These are phyloP conservation scores for Andrena cerasifolii DNA, from an alignment of 1,140 invertebrate genomes.

Conservation along the genomic window DNA sequence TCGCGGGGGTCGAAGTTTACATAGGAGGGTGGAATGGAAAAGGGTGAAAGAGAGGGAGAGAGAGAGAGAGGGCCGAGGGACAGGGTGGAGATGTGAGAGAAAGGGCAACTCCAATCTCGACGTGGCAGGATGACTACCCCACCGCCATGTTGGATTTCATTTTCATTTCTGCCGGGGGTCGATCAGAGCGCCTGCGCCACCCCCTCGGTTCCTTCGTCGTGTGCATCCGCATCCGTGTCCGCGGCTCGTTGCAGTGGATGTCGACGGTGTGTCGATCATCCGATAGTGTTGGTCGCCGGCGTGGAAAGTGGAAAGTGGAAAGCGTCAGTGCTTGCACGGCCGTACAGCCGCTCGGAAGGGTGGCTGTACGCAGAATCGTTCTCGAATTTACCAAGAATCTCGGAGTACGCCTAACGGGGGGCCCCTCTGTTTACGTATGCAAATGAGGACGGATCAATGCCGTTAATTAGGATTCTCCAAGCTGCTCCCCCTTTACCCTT, in stretches of 20 bases:
- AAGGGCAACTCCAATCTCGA: conserved; percentile 61
- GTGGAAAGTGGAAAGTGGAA: conserved; percentile 33
- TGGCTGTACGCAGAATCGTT: conserved; percentile 41
- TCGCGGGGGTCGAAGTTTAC: conserved; percentile 64
- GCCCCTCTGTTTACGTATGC: conserved; percentile 76
- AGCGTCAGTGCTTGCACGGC: conserved; percentile 42
- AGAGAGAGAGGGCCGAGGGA: neutral
- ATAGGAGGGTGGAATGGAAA: conserved; percentile 44
- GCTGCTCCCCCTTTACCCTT: conserved; percentile 49
- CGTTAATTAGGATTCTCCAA: conserved; percentile 76
- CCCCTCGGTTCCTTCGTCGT: neutral
- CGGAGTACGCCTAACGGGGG: conserved; percentile 62
- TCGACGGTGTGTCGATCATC: conserved; percentile 38
- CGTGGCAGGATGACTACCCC: conserved; percentile 49
- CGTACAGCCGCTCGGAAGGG: conserved; percentile 15
- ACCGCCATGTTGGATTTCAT: conserved; percentile 59
- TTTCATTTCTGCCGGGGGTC: conserved; percentile 60
- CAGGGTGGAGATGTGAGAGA: conserved; percentile 12
- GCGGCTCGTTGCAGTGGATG: conserved; percentile 33
- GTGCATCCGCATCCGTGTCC: conserved; percentile 12
- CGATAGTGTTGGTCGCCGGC: conserved; percentile 9
- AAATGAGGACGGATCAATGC: conserved; percentile 75
- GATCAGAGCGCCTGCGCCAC: conserved; percentile 22
- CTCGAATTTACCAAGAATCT: conserved; percentile 70
- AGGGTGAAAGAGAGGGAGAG: conserved; percentile 25